Base-by-base conservation (phyloP, 2,797 vertebrate genomes). In the Cottoperca gobio region DNA sequence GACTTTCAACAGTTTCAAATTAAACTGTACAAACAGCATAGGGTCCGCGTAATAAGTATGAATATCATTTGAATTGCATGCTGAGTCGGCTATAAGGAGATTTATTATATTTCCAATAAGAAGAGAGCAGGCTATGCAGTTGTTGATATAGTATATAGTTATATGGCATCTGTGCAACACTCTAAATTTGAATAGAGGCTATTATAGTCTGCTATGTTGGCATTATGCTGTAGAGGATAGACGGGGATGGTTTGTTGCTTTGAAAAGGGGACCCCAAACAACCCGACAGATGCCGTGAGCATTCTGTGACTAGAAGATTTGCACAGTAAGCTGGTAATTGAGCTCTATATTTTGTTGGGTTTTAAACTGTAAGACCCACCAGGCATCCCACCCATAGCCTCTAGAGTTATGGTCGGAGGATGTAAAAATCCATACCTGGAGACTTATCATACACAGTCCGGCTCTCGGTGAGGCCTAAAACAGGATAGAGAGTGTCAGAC, bases 391-490 rank as follows among this genome's bases (percentile, higher is more conserved):
- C 63, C 69, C 54, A 23, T 19, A 61, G 73, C 54, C 65, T 49
- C 71, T 33, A 54, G 83, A 79, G 68, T 88, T 73, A 86, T 74
- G 49, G 31, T 33, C 33, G 31, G 82, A 72, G 49, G 67, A 57
- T 70, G 72, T 80, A 72, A 87, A 88, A 87, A 84, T 86, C 80
- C 70, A 79, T 83, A 83, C 71, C 70, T 67, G 45, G 48, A 86
- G 81, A 82, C 70, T 78, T 40, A 79, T 65, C 74, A 70, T 78
- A 82, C 86, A 88, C 69, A 83, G 73, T 63, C 69, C n/a, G 33
- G 65, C 57, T 69, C 73, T 43, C 66, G 63, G 39, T 26, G 42
- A 79, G 55, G 76, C 57, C 66, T 48, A 23, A 69, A 71, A 74
- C 58, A 50, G 24, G 66, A 84, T 26, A 53, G 52, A 60, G 59